Conservation (phyloP, 2,888 invertebrate genomes). For the Pilophorus perplexus region DNA sequence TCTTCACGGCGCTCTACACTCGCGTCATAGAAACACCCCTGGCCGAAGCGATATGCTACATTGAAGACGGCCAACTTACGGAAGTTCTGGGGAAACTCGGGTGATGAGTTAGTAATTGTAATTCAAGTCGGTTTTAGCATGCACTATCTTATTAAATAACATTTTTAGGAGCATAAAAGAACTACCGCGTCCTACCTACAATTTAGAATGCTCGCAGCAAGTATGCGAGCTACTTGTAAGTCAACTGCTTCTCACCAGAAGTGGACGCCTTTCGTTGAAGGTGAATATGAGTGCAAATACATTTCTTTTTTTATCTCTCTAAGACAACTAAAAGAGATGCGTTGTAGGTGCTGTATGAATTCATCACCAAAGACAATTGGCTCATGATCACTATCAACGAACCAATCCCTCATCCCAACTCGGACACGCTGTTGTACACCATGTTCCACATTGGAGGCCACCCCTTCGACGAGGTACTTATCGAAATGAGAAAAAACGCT, state of each 20-base stretch:
- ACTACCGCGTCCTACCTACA: conserved; percentile 44
- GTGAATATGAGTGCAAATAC: no score
- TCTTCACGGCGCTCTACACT: conserved; percentile 55
- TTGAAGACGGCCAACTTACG: conserved; percentile 74
- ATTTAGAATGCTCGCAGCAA: conserved; percentile 49
- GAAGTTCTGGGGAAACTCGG: conserved; percentile 56
- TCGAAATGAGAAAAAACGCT: no score
- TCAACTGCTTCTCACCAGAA: conserved; percentile 52
- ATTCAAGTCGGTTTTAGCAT: no score
- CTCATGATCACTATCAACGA: conserved; percentile 56
- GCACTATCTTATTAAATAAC: background rate
- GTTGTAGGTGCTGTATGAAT: conserved; percentile 66
- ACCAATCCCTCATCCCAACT: conserved; percentile 52
- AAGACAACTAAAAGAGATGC: conserved; percentile 1
- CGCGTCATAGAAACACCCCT: conserved; percentile 60
- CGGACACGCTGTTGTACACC: conserved; percentile 62
- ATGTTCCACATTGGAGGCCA: conserved; percentile 78
- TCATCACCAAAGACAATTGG: conserved; percentile 68
- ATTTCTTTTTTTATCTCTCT: background rate
- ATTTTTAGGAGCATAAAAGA: conserved; percentile 37
- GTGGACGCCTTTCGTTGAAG: conserved; percentile 53
- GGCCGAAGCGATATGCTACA: conserved; percentile 74
- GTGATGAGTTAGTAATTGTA: conserved; percentile 43
- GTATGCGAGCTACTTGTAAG: conserved; percentile 53
- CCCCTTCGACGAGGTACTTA: conserved; percentile 77